These are phyloP conservation scores for Pygmarrhopalites habei DNA, from an alignment of 1,140 invertebrate species.

Conservation along the genomic window DNA sequence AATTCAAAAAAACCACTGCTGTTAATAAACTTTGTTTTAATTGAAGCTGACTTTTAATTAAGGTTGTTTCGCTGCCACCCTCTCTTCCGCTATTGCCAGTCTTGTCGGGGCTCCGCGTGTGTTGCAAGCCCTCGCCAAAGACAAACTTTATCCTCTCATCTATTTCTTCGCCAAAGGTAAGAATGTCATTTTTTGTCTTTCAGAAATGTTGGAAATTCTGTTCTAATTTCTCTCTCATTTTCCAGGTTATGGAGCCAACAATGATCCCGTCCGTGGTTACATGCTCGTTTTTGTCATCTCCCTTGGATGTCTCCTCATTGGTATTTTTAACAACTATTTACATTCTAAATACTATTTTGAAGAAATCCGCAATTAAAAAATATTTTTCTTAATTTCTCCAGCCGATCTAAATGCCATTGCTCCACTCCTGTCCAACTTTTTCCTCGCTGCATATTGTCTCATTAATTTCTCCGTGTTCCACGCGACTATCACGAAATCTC, in stretches of 20 bases:
- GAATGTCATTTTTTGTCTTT: too few species aligned
- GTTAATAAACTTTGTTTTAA: too few species aligned
- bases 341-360: too few species aligned
- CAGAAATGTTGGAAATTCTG: not conserved
- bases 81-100: conserved; percentile 59
- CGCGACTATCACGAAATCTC: conserved; percentile 54
- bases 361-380: too few species aligned
- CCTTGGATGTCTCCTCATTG: conserved; percentile 54
- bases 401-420: conserved; percentile 54
- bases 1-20: too few species aligned
- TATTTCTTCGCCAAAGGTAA: conserved; percentile 57
- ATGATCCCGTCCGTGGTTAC: conserved; percentile 59
- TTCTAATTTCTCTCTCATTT: not conserved
- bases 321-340: conserved; percentile 43
- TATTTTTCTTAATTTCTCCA: conserved; percentile 36
- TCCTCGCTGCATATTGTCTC: conserved; percentile 56
- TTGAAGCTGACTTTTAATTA: conserved; percentile 43
- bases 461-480: conserved; percentile 64
- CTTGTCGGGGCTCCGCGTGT: conserved; percentile 56
- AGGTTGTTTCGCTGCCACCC: conserved; percentile 60
- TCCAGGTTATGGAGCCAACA: conserved; percentile 50
- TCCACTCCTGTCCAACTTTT: conserved; percentile 58
- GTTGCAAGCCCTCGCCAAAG: conserved; percentile 54
- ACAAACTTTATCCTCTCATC: conserved; percentile 58
- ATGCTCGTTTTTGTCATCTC: conserved; percentile 56